Percentiles rank a stretch among this genome's conserved stretches.
phyloP scores from a whole-genome alignment of 2,797 vertebrate genomes.

The Rhodeus uyekii region DNA sequence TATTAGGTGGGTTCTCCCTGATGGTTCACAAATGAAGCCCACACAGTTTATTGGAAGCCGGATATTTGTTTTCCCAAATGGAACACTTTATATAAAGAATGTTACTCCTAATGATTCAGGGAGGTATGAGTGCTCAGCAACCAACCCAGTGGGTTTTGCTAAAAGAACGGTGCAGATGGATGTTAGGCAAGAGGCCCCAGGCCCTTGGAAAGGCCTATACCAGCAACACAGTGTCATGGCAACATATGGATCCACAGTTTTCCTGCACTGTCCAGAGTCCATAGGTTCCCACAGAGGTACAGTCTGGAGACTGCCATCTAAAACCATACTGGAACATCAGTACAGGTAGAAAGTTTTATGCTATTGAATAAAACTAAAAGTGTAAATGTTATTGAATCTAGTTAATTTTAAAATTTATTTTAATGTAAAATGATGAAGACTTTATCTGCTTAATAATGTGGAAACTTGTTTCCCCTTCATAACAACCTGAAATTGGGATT shows the following conservation, averaged over 20 bases:
- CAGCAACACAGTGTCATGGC: constrained; percentile 74
- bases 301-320: constrained; percentile 79
- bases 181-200: constrained; percentile 63
- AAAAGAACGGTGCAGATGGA: constrained; percentile 73
- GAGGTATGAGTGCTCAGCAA: constrained; percentile 77
- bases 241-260: constrained; percentile 79
- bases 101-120: constrained; percentile 70
- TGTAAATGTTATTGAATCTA: not conserved
- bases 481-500: not conserved
- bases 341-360: constrained; percentile 70
- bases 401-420: not conserved
- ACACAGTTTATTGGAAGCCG: constrained; percentile 76
- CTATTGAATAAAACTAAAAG: not conserved
- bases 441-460: not conserved
- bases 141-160: constrained; percentile 73
- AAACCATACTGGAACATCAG: constrained; percentile 72
- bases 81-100: constrained; percentile 76
- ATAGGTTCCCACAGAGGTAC: constrained; percentile 69
- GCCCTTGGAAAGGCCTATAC: constrained; percentile 59
- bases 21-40: constrained; percentile 72
- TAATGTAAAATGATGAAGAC: not conserved
- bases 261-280: constrained; percentile 80
- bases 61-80: constrained; percentile 81
- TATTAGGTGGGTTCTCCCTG: constrained; percentile 77
- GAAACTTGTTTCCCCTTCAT: not conserved